Evolutionary conservation across 2,797 vertebrate species (phyloP), one percentile per base, ranked within the genome.

Genomic region (Carduelis carduelis): DNA sequence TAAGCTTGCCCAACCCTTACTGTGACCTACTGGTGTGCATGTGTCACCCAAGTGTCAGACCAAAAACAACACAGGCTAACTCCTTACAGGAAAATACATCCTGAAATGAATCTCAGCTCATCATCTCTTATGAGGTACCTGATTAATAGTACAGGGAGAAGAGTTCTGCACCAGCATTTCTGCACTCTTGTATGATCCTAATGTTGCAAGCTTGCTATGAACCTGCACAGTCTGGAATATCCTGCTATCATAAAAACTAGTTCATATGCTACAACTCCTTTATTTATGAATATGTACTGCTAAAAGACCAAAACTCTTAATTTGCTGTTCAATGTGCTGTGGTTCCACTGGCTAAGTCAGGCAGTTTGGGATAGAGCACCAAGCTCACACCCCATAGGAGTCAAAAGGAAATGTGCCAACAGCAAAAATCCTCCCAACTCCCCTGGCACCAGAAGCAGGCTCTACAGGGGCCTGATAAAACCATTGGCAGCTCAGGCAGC

Each of bases 311-410:
- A 41, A 91, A 70, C 20, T 2, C 37, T 43, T 43, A 12, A 44
- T 43, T 75, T 68, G 28, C 26, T 79, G n/a, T 32, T 81, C 41
- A 24, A 3, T 17, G 9, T 39, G 14, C 34, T 72, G 21, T 12
- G 17, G 20, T 76, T 77, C 47, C 44, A 63, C 44, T 43, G 24
- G 28, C 17, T 60, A 49, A 39, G 19, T 22, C n/a, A 74, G 34
- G 37, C 15, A 61, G 20, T 34, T 52, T 50, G 28, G n/a, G 78
- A 41, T 7, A 23, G 30, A 81, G 28, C 10, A 60, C 26, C 4
- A 55, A 46, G 35, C 14, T 59, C 30, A 14, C 0, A 0, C 8
- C 26, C 17, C 44, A 35, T 0, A 17, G 32, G 47, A 74, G 11
- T 27, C 47, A n/a, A 57, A 27, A 21, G 7, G 7, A 85, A 53